Percentiles rank a stretch among this genome's conserved stretches.
Conservation (phyloP, 1,140 invertebrate species). For the Anadara kagoshimensis region DNA sequence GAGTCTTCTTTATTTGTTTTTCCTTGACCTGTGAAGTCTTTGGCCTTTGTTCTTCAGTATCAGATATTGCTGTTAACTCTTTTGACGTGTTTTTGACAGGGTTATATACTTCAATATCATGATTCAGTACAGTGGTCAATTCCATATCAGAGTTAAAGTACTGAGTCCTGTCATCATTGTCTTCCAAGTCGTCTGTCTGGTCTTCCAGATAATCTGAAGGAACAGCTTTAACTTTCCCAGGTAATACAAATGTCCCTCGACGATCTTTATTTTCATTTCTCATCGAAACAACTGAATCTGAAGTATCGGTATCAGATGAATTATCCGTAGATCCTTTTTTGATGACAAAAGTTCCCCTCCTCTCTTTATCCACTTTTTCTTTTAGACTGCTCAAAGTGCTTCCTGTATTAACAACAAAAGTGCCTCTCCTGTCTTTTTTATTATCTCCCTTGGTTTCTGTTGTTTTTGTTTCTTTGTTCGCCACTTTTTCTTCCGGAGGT, state of each 20-base stretch:
- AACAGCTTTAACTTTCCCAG: background rate
- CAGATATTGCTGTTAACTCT: background rate
- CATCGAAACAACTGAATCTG: background rate
- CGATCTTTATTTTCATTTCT: constrained; percentile 2
- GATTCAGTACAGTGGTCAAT: constrained; percentile 44
- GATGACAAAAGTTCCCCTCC: constrained; percentile 29
- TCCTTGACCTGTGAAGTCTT: background rate
- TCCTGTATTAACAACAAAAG: constrained; percentile 24
- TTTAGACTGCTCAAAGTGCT: no score
- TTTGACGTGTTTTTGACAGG: background rate
- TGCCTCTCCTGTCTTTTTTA: constrained; percentile 24
- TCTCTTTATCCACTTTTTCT: background rate
- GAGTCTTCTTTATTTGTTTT: background rate
- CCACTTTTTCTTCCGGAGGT: background rate
- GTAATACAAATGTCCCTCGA: constrained; percentile 39
- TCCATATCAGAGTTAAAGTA: constrained; percentile 55
- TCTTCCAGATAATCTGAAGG: background rate
- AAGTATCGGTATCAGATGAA: background rate
- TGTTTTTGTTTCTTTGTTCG: background rate
- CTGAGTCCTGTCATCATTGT: constrained; percentile 31
- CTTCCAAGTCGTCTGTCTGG: background rate
- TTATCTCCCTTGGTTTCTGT: background rate
- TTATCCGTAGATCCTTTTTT: background rate
- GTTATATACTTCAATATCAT: background rate
- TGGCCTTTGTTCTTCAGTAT: background rate